Conservation (phyloP, 2,113 vertebrate species). For the Ranitomeya imitator region DNA sequence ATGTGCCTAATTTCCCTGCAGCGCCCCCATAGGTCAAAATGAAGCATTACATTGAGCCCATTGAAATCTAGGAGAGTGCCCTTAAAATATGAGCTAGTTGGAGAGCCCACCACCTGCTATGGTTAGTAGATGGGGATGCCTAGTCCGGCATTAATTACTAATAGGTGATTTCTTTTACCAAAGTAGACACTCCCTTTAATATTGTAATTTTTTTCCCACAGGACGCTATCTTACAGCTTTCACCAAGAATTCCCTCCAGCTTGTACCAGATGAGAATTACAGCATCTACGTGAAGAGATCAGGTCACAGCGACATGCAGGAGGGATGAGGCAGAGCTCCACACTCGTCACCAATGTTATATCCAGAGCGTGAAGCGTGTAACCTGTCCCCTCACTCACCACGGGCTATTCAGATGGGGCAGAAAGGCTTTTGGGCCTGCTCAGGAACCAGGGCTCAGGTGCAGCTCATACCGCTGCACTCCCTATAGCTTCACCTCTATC, state of each 20-base stretch:
- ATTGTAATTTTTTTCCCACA: slow-evolving; percentile 65
- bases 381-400: not conserved
- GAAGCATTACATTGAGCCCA: too few relatives aligned
- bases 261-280: slow-evolving; percentile 77
- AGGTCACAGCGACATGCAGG: slow-evolving; percentile 60
- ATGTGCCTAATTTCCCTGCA: too few relatives aligned
- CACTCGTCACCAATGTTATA: not conserved
- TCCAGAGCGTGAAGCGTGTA: not conserved
- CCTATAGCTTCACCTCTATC: not conserved
- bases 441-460: not conserved
- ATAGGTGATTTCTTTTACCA: not conserved
- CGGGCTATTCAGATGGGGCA: not conserved
- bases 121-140: not conserved
- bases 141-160: not conserved
- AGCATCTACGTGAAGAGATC: slow-evolving; percentile 80
- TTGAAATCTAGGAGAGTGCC: too few relatives aligned
- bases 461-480: not conserved
- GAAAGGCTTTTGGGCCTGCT: not conserved
- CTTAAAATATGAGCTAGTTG: too few relatives aligned
- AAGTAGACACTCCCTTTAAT: not conserved
- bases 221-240: slow-evolving; percentile 82
- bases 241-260: slow-evolving; percentile 75
- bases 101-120: not conserved
- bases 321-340: not conserved
- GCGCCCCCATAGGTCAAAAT: too few relatives aligned